phyloP scores from a whole-genome alignment of 2,797 vertebrate species.

The Scleropages formosus region DNA sequence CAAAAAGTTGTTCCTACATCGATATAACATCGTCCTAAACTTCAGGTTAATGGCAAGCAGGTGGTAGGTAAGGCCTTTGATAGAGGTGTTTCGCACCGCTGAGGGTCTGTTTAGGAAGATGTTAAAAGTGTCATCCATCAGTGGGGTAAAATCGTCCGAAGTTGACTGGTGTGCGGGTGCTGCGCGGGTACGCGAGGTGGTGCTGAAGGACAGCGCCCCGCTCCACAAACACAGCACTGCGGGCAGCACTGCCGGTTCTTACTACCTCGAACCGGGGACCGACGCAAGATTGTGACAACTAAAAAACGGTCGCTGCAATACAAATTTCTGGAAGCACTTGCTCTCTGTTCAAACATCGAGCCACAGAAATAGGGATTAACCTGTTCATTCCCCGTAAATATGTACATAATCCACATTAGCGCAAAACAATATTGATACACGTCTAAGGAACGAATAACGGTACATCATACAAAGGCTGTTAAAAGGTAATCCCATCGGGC shows the following conservation, averaged over 20 bases:
- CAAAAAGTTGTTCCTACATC: not conserved
- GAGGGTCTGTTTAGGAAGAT: constrained; percentile 15
- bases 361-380: too few species aligned
- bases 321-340: too few species aligned
- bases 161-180: constrained; percentile 76
- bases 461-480: too few species aligned
- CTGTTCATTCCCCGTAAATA: too few species aligned
- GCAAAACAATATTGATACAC: too few species aligned
- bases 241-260: too few species aligned
- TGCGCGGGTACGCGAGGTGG: constrained; percentile 7
- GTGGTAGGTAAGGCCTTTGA: not conserved
- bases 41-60: constrained; percentile 26
- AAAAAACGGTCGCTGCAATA: not conserved
- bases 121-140: constrained; percentile 19
- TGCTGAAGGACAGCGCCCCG: constrained; percentile 38
- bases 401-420: too few species aligned
- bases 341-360: too few species aligned
- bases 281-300: not conserved
- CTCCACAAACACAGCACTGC: not conserved
- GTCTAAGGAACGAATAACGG: too few species aligned
- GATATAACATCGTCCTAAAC: not conserved
- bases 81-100: constrained; percentile 12
- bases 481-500: too few species aligned
- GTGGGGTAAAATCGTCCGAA: constrained; percentile 66
- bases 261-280: not conserved